Evolutionary conservation across 1,140 invertebrate genomes (phyloP).

Genomic region (Cotesia typhae): DNA sequence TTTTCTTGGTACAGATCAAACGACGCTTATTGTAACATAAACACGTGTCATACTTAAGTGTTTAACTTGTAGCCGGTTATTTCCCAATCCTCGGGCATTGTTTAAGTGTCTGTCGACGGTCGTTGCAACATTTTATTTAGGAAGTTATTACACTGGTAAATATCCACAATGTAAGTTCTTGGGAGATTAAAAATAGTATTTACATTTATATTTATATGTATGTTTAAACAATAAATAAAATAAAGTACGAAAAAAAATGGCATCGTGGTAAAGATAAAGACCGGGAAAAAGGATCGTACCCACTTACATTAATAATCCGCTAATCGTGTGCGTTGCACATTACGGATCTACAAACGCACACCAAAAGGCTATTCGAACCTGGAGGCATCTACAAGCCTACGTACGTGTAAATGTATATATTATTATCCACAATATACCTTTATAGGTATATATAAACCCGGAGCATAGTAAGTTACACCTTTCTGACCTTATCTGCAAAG

Average conservation of each 20-base stretch:
- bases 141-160: too few relatives aligned
- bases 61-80: too few relatives aligned
- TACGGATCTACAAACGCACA: constrained; percentile 17
- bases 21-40: too few relatives aligned
- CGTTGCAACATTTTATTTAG: too few relatives aligned
- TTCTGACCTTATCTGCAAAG: constrained; percentile 58
- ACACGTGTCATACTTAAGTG: too few relatives aligned
- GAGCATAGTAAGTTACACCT: constrained; percentile 64
- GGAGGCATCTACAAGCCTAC: neutral
- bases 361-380: neutral
- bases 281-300: constrained; percentile 34
- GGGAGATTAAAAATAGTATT: too few relatives aligned
- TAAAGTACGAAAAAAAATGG: constrained; percentile 35
- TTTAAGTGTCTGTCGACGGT: too few relatives aligned
- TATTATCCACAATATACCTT: neutral
- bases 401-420: constrained; percentile 1
- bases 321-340: constrained; percentile 20
- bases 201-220: neutral
- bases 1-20: too few relatives aligned
- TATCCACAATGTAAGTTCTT: too few relatives aligned
- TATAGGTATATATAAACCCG: constrained; percentile 36
- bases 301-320: constrained; percentile 20
- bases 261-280: constrained; percentile 40
- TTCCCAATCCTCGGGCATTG: too few relatives aligned
- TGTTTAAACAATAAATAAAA: constrained; percentile 18